Percentiles rank a stretch among this genome's conserved stretches.
These are phyloP conservation scores for Gouania willdenowi DNA, from an alignment of 2,797 vertebrate genomes.

Conservation along the genomic window DNA sequence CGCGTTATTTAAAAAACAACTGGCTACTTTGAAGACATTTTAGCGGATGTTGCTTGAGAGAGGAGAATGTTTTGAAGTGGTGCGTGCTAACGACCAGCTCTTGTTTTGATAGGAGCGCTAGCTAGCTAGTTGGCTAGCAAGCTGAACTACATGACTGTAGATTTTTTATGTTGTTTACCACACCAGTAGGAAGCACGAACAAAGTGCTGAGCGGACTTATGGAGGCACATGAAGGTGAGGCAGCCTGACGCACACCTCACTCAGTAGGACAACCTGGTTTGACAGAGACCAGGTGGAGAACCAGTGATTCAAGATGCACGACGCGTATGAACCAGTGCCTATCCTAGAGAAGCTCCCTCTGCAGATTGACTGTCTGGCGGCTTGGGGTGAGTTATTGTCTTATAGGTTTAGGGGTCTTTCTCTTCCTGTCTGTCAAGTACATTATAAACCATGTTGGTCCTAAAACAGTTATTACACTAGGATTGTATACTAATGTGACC, in stretches of 20 bases:
- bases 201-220: too few species aligned
- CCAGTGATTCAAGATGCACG: constrained; percentile 80
- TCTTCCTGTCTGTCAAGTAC: too few species aligned
- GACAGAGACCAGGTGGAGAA: too few species aligned
- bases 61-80: constrained; percentile 2
- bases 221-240: constrained; percentile 7
- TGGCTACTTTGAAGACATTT: neutral
- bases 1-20: neutral
- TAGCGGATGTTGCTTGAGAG: neutral
- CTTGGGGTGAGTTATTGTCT: constrained; percentile 89
- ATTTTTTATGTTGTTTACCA: too few species aligned
- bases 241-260: too few species aligned
- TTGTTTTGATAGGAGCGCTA: constrained; percentile 49
- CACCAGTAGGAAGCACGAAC: too few species aligned
- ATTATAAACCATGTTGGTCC: too few species aligned
- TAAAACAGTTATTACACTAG: too few species aligned
- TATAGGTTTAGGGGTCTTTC: too few species aligned
- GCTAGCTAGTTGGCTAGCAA: constrained; percentile 5
- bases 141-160: neutral
- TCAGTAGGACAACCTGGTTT: too few species aligned
- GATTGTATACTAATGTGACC: too few species aligned
- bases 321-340: constrained; percentile 91
- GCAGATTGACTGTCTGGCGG: constrained; percentile 94
- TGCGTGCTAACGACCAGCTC: constrained; percentile 50
- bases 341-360: constrained; percentile 95